Evolutionary conservation across 2,888 invertebrate genomes (phyloP).

Genomic region (Ctenicera cuprea): DNA sequence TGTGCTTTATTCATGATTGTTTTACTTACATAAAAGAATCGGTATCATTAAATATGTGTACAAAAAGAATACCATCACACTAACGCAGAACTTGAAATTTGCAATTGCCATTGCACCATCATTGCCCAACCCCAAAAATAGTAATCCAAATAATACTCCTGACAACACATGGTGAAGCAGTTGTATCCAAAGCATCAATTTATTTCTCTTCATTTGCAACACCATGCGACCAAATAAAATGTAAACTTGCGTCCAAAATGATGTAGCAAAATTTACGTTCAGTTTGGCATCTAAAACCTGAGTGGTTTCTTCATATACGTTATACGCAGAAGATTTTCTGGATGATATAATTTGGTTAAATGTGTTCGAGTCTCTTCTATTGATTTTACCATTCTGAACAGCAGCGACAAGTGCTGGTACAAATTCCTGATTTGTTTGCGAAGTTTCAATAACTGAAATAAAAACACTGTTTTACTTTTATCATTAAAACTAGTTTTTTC

Average conservation of each 20-base stretch:
- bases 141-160: constrained; percentile 75
- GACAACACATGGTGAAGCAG: constrained; percentile 75
- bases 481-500: too few relatives aligned
- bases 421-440: constrained; percentile 65
- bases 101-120: constrained; percentile 75
- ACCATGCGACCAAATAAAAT: constrained; percentile 76
- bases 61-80: constrained; percentile 78
- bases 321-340: not conserved
- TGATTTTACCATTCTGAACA: constrained; percentile 71
- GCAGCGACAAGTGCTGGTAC: constrained; percentile 64
- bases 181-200: constrained; percentile 75
- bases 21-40: constrained; percentile 77
- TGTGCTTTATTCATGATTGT: not conserved
- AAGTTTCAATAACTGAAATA: constrained; percentile 71
- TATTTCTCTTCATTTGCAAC: constrained; percentile 75
- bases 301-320: constrained; percentile 44
- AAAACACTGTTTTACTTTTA: constrained; percentile 24
- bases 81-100: constrained; percentile 79
- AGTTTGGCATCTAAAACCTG: constrained; percentile 4
- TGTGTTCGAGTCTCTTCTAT: constrained; percentile 56
- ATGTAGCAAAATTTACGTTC: constrained; percentile 72
- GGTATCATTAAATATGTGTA: constrained; percentile 80
- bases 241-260: constrained; percentile 75
- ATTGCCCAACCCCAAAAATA: constrained; percentile 77
- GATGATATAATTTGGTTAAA: not conserved